Evolutionary conservation across 2,113 vertebrate species (phyloP), one percentile per base, ranked within the genome.

Genomic region (Gambusia affinis): DNA sequence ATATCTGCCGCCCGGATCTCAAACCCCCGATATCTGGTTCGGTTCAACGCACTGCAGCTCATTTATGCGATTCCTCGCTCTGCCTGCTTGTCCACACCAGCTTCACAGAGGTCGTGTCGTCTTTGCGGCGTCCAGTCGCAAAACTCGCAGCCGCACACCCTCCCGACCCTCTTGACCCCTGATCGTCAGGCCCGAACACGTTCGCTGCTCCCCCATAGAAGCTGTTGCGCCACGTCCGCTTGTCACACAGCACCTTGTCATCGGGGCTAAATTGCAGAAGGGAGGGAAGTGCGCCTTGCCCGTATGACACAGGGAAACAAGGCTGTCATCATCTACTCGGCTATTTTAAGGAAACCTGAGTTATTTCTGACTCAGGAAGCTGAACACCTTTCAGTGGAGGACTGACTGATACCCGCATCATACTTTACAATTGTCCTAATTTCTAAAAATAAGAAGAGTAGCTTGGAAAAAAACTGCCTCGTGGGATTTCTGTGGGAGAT

Each of bases 321-420:
- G 31, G 47, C 72, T 64, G 67, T 76, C 79, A 72, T 73, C 65
- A 72, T 73, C 65, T n/a, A 4, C 29, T 80, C 72, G 64, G 69
- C 77, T 88, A 88, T 90, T 90, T 89, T 83, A 67, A 77, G 82
- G 12, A 67, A 73, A 33, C 22, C 22, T 0, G 7, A 76, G 73
- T 84, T 88, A 86, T 89, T 90, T 88, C 76, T 71, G 75, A 83
- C 70, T 75, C 51, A 47, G 75, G 76, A 82, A 72, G 71, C 37
- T 39, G 64, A 79, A 80, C 82, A 70, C 12, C 44, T 77, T 85
- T 47, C 39, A 81, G 64, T 37, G 44, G 72, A 54, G 67, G 77
- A 60, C 22, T 44, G 60, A 90, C 76, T 83, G 80, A 86, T 82
- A 70, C 31, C 80, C 71, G 35, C 68, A 70, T 69, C 73, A 60